Evolutionary conservation across 2,888 invertebrate species (phyloP).

Genomic region (Drosophila mulleri): DNA sequence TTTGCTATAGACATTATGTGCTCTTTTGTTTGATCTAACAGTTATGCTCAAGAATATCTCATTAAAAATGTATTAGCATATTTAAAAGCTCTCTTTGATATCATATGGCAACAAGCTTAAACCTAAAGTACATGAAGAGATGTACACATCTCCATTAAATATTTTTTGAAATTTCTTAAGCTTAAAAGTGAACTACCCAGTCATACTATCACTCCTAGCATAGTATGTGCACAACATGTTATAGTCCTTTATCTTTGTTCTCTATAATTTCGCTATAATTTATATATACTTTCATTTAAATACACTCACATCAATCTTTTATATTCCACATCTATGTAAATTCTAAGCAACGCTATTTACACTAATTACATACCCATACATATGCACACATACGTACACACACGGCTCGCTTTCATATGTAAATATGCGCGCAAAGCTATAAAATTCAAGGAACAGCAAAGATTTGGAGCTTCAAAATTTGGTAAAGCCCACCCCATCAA

Average conservation of each 20-base stretch:
- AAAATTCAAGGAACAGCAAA: slow-evolving; percentile 38
- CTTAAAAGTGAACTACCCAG: neutral
- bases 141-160: neutral
- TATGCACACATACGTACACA: neutral
- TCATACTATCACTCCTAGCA: neutral
- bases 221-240: neutral
- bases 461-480: slow-evolving; percentile 67
- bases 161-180: neutral
- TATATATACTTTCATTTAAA: neutral
- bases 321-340: neutral
- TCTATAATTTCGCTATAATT: neutral
- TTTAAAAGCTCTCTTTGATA: slow-evolving; percentile 5
- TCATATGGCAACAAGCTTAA: neutral
- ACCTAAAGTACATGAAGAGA: neutral
- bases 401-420: slow-evolving; percentile 15
- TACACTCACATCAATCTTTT: neutral
- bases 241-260: neutral
- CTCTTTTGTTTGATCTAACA: neutral
- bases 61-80: neutral
- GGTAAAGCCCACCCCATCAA: slow-evolving; percentile 40
- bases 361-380: slow-evolving; percentile 6
- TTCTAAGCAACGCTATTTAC: slow-evolving; percentile 7
- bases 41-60: neutral
- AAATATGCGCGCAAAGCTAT: slow-evolving; percentile 30
- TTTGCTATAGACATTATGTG: neutral